Evolutionary conservation across 1,140 invertebrate species (phyloP), one percentile per base, ranked within the genome.

Genomic region (Magallana gigas): DNA sequence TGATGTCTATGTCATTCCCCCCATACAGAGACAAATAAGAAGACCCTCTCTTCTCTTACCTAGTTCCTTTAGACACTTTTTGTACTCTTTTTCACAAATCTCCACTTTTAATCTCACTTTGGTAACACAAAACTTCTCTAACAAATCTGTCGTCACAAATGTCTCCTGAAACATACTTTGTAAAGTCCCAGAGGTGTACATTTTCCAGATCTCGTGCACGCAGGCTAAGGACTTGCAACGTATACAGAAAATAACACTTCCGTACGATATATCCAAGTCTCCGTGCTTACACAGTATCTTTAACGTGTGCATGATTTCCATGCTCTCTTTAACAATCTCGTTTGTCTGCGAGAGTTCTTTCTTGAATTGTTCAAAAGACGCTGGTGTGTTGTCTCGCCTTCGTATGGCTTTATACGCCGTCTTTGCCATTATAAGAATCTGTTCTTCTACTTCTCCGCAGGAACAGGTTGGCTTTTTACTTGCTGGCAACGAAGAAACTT

Each of bases 281-380:
- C 92, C 92, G 88, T 92, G 92, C 48, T 91, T 88, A 88, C 92
- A 92, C 1, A 93, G 76, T n/a, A 92, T 91, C 85, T 93, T 92
- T 4, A 93, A 71, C 9, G 92, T 90, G 85, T 92, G 84, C 89
- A 91, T 90, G 57, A 91, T 90, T 85, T 93, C 92, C 88, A 91
- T 90, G 4, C 91, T 89, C 29, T 93, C 92, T 83, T 90, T 90
- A 16, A 93, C 86, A 56, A 91, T 85, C 58, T 88, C 86, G 57
- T 93, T 93, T 18, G 92, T 93, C 76, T 91, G 89, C 11, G 88
- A 85, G 0, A 91, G 85, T 81, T 93, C 92, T 86, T 93, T 93
- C 14, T 90, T 88, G 71, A 93, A 93, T 83, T 93, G 92, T 88
- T 92, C 92, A 89, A 91, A 92, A 14, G 91, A 71, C 1, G 92